Percentiles rank a stretch among this genome's conserved stretches.
Evolutionary conservation across 2,113 vertebrate species (phyloP).

Genomic region (Anoplopoma fimbria): DNA sequence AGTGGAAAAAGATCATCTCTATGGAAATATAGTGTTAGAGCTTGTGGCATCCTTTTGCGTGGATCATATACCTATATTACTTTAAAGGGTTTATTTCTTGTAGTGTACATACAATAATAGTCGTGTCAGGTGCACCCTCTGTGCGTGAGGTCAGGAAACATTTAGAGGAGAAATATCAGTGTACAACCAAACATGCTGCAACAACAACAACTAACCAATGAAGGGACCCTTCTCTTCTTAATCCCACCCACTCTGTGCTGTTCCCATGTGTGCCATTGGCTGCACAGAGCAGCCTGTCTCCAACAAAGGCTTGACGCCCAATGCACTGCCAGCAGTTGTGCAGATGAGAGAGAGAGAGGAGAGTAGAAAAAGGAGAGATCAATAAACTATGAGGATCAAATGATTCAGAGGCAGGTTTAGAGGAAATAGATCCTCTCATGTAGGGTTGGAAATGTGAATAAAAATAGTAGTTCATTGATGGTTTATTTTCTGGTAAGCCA

Average conservation of each 20-base stretch:
- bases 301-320: slow-evolving; percentile 8
- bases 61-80: neutral
- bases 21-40: no score
- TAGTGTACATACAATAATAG: neutral
- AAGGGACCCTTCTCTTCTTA: neutral
- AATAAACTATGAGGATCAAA: slow-evolving; percentile 56
- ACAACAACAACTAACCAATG: slow-evolving; percentile 36
- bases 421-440: slow-evolving; percentile 10
- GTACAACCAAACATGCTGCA: slow-evolving; percentile 33
- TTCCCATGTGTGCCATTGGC: slow-evolving; percentile 33
- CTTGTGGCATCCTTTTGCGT: neutral
- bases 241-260: slow-evolving; percentile 6
- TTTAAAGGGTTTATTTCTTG: neutral
- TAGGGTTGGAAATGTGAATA: neutral
- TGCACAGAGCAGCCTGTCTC: neutral
- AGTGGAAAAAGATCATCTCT: no score
- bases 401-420: slow-evolving; percentile 40
- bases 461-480: neutral
- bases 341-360: no score
- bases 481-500: slow-evolving; percentile 2
- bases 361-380: slow-evolving; percentile 38
- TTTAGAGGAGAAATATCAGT: slow-evolving; percentile 17
- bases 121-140: slow-evolving; percentile 50
- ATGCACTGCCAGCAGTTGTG: slow-evolving; percentile 4
- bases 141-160: slow-evolving; percentile 21